Conservation (phyloP, 2,888 invertebrate genomes). For the Lumbricus terrestris region DNA sequence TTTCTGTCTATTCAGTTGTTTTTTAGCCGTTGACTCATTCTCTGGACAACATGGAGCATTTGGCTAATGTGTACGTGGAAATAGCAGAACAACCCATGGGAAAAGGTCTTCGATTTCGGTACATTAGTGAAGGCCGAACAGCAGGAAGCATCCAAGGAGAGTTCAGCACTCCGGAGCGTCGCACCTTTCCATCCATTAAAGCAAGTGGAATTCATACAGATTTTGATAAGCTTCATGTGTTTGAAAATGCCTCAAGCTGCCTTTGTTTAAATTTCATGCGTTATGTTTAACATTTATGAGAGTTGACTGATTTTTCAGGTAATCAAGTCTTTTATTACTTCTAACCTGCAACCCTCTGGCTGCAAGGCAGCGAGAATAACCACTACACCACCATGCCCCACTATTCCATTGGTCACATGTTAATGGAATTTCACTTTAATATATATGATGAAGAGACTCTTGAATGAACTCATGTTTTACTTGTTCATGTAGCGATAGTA, state of each 20-base stretch:
- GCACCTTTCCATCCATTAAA: constrained; percentile 8
- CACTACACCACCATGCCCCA: no score
- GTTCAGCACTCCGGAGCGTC: neutral
- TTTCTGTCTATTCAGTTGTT: neutral
- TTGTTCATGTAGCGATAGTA: neutral
- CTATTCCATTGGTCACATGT: no score
- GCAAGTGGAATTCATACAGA: neutral
- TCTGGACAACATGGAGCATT: neutral
- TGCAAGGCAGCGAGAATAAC: no score
- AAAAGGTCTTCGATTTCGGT: constrained; percentile 12
- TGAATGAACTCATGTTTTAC: neutral
- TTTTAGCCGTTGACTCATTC: neutral
- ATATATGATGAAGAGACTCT: neutral
- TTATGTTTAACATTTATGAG: neutral
- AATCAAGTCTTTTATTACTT: neutral
- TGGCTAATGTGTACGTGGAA: neutral
- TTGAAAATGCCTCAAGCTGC: neutral
- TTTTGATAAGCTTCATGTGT: neutral
- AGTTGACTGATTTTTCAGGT: neutral
- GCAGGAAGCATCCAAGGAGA: constrained; percentile 15
- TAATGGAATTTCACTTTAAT: no score
- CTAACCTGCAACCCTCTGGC: no score
- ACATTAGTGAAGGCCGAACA: constrained; percentile 10
- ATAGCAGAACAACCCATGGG: constrained; percentile 5
- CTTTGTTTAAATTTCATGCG: neutral